Conservation (phyloP, 1,140 invertebrate species). For the Gryllus bimaculatus region DNA sequence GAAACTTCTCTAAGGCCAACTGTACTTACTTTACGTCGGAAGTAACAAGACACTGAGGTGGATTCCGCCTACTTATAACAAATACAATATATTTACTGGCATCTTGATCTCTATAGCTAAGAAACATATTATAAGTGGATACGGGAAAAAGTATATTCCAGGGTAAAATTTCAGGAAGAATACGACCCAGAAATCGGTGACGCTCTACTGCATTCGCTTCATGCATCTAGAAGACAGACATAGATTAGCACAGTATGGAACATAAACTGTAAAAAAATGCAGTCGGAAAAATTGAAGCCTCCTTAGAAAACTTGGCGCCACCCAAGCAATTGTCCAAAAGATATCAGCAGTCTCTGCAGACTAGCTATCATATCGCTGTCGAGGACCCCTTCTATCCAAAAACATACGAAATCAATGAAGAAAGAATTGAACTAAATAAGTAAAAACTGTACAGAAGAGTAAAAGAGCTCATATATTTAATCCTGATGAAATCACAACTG, state of each 20-base stretch:
- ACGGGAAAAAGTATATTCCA: too few species aligned
- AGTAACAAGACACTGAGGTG: too few species aligned
- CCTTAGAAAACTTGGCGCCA: conserved; percentile 14
- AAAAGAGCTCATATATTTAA: neutral
- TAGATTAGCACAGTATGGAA: conserved; percentile 9
- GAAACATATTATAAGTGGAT: too few species aligned
- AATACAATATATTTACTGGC: too few species aligned
- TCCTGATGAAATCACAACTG: neutral
- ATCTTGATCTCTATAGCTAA: too few species aligned
- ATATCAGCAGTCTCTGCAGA: conserved; percentile 1
- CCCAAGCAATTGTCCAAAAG: neutral
- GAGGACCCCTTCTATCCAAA: neutral
- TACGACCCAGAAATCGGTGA: neutral
- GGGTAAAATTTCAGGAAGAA: neutral
- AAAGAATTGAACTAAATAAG: neutral
- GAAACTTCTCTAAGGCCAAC: too few species aligned
- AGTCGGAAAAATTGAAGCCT: conserved; percentile 18
- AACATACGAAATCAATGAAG: neutral
- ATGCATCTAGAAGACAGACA: neutral
- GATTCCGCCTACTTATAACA: too few species aligned
- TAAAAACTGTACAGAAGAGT: neutral
- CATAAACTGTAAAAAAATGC: conserved; percentile 18
- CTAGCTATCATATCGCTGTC: conserved; percentile 9
- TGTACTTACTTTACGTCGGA: too few species aligned
- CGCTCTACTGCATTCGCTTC: neutral